Conservation (phyloP, 2,888 invertebrate species). For the Anoncus sp. region DNA sequence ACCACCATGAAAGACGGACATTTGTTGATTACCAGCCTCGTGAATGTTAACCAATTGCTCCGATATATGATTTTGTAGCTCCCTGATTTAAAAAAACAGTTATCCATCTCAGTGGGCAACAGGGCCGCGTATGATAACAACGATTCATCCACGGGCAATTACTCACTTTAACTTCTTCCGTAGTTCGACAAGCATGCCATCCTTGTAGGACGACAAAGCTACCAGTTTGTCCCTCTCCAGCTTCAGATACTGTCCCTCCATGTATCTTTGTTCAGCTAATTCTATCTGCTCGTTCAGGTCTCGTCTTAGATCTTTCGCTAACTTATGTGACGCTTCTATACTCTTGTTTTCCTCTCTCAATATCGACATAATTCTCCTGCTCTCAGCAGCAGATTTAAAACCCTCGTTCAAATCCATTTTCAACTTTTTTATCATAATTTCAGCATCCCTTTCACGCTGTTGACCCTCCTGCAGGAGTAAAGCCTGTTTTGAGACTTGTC, state of each 20-base stretch:
- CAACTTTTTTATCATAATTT: conserved; percentile 60
- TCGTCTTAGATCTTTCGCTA: conserved; percentile 64
- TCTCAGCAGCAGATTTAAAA: conserved; percentile 48
- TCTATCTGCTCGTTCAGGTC: conserved; percentile 71
- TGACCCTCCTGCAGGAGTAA: conserved; percentile 64
- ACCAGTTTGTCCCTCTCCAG: conserved; percentile 74
- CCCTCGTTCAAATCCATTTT: conserved; percentile 60
- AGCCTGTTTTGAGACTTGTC: conserved; percentile 68
- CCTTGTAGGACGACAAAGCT: conserved; percentile 71
- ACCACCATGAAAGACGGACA: conserved; percentile 67
- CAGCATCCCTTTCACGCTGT: conserved; percentile 57
- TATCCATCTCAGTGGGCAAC: background rate
- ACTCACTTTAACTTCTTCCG: conserved; percentile 73
- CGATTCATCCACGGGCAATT: background rate
- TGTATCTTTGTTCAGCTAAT: conserved; percentile 66
- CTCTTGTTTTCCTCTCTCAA: conserved; percentile 64
- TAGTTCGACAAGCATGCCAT: conserved; percentile 68
- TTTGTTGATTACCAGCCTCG: conserved; percentile 64
- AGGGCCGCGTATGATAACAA: background rate
- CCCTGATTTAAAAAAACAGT: conserved; percentile 61
- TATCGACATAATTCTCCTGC: conserved; percentile 58
- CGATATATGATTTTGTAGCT: conserved; percentile 71
- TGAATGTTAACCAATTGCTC: conserved; percentile 68
- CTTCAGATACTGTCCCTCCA: conserved; percentile 71
- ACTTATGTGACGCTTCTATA: conserved; percentile 63